Evolutionary conservation across 1,140 invertebrate genomes (phyloP).

Genomic region (Saccostrea cuccullata): DNA sequence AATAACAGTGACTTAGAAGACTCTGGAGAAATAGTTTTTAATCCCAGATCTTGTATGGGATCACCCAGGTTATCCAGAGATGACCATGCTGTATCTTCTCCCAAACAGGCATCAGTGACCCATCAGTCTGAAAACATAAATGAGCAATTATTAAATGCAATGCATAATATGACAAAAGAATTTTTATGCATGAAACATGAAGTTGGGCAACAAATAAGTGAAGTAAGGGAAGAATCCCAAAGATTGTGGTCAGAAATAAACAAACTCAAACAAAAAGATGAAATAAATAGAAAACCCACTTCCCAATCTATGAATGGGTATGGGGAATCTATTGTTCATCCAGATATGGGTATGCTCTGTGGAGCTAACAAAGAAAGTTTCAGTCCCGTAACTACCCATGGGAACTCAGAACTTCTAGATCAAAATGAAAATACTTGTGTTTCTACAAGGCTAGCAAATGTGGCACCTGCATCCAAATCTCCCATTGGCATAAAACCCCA

Average conservation of each 20-base stretch:
- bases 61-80: no score
- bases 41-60: no score
- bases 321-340: background rate
- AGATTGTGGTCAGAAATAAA: background rate
- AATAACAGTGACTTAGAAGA: no score
- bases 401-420: background rate
- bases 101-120: no score
- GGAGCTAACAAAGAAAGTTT: background rate
- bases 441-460: background rate
- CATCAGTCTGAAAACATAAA: slow-evolving; percentile 1
- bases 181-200: slow-evolving; percentile 2
- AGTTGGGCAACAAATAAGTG: background rate
- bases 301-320: background rate
- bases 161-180: background rate
- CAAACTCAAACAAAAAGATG: background rate
- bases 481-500: slow-evolving; percentile 38
- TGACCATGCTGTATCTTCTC: no score
- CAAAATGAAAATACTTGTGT: background rate
- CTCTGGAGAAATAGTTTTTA: no score
- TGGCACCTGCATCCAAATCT: background rate
- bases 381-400: background rate
- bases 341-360: background rate
- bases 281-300: background rate
- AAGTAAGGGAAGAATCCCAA: background rate
- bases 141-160: background rate